A percentile compares a stretch with the other conserved stretches of the same genome.
Conservation (phyloP, 64 coral and sea anemone genomes). For the Acropora yongei region DNA sequence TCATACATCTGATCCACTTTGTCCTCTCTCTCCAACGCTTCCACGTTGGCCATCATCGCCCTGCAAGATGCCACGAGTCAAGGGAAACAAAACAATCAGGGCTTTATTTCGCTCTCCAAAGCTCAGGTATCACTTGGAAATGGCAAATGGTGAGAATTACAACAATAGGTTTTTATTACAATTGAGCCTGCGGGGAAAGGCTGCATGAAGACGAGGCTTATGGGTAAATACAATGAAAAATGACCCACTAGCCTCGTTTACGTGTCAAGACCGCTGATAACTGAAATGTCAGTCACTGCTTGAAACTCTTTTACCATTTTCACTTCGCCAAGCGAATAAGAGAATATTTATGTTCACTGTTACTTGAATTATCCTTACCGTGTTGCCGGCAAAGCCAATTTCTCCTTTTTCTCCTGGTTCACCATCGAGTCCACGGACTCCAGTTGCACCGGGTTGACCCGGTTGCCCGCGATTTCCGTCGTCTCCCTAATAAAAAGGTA, state of each 20-base stretch:
- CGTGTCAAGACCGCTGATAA: no score
- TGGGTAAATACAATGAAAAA: no score
- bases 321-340: no score
- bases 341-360: no score
- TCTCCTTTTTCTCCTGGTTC: constrained; percentile 23
- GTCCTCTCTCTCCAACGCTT: background rate
- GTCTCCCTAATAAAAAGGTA: constrained; percentile 7
- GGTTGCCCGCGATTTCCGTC: background rate
- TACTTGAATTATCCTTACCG: background rate
- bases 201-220: no score
- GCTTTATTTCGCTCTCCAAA: background rate
- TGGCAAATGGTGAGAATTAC: no score
- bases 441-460: background rate
- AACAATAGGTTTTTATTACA: no score
- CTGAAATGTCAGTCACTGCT: no score
- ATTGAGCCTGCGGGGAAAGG: no score
- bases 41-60: background rate
- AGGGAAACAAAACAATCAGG: background rate
- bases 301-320: no score
- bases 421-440: background rate
- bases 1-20: constrained; percentile 12
- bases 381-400: background rate
- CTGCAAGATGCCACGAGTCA: background rate
- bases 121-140: no score
- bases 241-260: no score